Percentiles rank a stretch among this genome's conserved stretches.
These are phyloP conservation scores for Pediacus dermestoides DNA, from an alignment of 2,888 invertebrate genomes.

Conservation along the genomic window DNA sequence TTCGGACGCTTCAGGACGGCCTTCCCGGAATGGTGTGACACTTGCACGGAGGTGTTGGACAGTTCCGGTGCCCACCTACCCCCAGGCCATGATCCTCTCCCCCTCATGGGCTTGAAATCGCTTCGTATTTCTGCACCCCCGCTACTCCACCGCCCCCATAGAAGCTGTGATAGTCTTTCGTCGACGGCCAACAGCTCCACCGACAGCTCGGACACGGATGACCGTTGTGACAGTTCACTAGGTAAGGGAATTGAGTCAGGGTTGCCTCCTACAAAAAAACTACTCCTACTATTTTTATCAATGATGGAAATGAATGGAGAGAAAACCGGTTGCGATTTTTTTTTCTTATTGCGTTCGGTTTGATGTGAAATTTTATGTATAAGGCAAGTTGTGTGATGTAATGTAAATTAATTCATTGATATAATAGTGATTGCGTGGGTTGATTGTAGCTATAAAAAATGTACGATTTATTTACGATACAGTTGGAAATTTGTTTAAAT, in stretches of 20 bases:
- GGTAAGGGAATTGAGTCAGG: constrained; percentile 42
- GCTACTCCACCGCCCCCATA: constrained; percentile 37
- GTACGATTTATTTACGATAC: no score
- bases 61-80: constrained; percentile 32
- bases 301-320: neutral
- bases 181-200: constrained; percentile 49
- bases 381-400: no score
- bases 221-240: constrained; percentile 52
- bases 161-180: constrained; percentile 45
- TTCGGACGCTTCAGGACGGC: constrained; percentile 77
- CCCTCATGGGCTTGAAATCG: constrained; percentile 46
- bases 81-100: constrained; percentile 36
- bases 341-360: no score
- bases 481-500: no score
- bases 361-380: no score
- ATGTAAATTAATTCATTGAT: no score
- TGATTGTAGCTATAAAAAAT: no score
- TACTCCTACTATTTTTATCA: neutral
- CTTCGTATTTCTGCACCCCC: constrained; percentile 45
- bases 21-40: constrained; percentile 91
- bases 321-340: neutral
- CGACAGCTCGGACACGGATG: constrained; percentile 50
- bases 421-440: no score
- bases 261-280: no score
- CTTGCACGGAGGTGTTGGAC: constrained; percentile 57